phyloP scores from a whole-genome alignment of 2,888 invertebrate genomes.

The Diaphora mendica region DNA sequence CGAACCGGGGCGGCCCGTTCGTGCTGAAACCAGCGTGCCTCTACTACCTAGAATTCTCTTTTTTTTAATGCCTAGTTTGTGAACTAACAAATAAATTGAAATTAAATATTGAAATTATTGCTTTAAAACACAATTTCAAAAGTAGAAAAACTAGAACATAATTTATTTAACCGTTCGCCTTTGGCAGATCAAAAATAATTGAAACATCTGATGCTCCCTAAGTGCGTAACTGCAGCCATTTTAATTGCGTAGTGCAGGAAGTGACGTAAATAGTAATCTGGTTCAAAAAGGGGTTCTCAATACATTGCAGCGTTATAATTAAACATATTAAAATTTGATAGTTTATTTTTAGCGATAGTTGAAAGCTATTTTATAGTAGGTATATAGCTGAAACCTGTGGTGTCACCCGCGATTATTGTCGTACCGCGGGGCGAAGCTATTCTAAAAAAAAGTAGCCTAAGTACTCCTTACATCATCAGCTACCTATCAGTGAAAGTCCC shows the following conservation, averaged over 20 bases:
- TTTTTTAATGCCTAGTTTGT: neutral
- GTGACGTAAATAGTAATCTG: neutral
- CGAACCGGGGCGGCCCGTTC: too few species aligned
- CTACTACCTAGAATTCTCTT: too few species aligned
- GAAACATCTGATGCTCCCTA: neutral
- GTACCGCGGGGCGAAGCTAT: too few species aligned
- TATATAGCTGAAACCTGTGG: too few species aligned
- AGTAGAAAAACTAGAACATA: neutral
- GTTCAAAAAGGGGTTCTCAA: neutral
- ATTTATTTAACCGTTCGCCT: neutral
- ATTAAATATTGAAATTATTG: neutral
- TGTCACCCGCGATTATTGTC: too few species aligned
- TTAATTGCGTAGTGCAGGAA: slow-evolving; percentile 1
- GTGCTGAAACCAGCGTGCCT: too few species aligned
- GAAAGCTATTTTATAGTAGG: neutral
- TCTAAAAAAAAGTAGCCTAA: too few species aligned
- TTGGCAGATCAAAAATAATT: neutral
- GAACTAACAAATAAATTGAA: neutral
- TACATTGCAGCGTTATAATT: neutral
- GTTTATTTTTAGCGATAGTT: neutral
- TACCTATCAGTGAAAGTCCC: too few species aligned
- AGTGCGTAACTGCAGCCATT: neutral
- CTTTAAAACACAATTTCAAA: neutral
- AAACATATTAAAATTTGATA: neutral
- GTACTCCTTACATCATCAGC: too few species aligned